phyloP scores from a whole-genome alignment of 2,797 vertebrate species.

The Steatocranus sp. region DNA sequence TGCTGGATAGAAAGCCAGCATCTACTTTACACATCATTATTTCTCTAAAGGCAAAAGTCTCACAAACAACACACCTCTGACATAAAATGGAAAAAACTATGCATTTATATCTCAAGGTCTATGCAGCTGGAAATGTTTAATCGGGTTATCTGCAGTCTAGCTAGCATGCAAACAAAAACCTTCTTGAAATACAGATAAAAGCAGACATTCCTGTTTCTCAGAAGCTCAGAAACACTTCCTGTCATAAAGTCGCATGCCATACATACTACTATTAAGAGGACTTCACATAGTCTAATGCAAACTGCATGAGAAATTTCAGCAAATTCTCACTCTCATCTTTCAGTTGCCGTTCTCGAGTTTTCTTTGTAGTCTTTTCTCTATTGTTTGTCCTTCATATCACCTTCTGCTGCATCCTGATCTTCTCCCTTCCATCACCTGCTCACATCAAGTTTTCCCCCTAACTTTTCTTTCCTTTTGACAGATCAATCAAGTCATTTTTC shows the following conservation, averaged over 20 bases:
- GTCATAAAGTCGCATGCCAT: background rate
- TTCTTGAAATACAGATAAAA: conserved; percentile 4
- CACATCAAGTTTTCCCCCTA: background rate
- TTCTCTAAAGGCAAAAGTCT: conserved; percentile 9
- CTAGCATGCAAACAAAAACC: background rate
- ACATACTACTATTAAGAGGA: background rate
- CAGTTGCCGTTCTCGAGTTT: background rate
- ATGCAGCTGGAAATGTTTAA: background rate
- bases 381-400: conserved; percentile 14
- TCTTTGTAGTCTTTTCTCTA: background rate
- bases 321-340: conserved; percentile 1
- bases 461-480: background rate
- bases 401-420: conserved; percentile 2
- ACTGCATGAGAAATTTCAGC: background rate
- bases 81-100: background rate
- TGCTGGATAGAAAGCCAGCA: background rate
- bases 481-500: conserved; percentile 19
- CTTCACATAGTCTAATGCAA: background rate
- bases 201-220: background rate
- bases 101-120: conserved; percentile 8
- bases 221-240: background rate
- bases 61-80: background rate
- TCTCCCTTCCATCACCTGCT: background rate
- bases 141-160: background rate
- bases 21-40: background rate